These are phyloP conservation scores for Phragmatobia fuliginosa DNA, from an alignment of 2,888 invertebrate species.

Conservation along the genomic window DNA sequence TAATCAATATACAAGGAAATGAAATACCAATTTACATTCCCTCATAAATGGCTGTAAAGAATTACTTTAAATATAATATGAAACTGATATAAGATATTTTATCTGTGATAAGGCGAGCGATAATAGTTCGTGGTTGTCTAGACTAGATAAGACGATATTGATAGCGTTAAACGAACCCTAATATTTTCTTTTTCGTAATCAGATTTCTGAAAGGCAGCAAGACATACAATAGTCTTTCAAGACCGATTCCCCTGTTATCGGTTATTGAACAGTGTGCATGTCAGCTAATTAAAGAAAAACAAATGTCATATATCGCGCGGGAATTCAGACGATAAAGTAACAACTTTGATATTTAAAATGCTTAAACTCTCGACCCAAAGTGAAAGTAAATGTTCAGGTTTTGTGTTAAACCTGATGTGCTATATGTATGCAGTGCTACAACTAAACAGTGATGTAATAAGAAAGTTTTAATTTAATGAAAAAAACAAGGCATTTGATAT, in stretches of 20 bases:
- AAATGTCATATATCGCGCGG: background rate
- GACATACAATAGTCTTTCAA: background rate
- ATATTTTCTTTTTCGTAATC: background rate
- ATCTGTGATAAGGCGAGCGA: background rate
- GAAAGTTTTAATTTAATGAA: background rate
- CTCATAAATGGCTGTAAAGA: background rate
- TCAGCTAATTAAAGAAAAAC: background rate
- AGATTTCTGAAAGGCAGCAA: background rate
- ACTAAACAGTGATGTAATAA: background rate
- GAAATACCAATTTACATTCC: background rate
- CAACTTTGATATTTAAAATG: slow-evolving; percentile 18
- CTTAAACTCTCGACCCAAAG: slow-evolving; percentile 15
- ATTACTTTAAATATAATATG: background rate
- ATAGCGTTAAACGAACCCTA: background rate
- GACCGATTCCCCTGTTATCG: background rate
- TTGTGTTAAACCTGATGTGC: slow-evolving; percentile 1
- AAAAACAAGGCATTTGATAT: background rate
- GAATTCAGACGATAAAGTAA: background rate
- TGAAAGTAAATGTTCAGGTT: slow-evolving; percentile 51
- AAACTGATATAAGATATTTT: background rate
- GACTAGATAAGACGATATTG: background rate
- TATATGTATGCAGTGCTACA: background rate
- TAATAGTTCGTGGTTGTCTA: background rate
- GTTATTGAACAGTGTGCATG: background rate
- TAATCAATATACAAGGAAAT: background rate